These are phyloP conservation scores for Phalacrocorax carbo DNA, from an alignment of 2,113 vertebrate genomes.

Conservation along the genomic window DNA sequence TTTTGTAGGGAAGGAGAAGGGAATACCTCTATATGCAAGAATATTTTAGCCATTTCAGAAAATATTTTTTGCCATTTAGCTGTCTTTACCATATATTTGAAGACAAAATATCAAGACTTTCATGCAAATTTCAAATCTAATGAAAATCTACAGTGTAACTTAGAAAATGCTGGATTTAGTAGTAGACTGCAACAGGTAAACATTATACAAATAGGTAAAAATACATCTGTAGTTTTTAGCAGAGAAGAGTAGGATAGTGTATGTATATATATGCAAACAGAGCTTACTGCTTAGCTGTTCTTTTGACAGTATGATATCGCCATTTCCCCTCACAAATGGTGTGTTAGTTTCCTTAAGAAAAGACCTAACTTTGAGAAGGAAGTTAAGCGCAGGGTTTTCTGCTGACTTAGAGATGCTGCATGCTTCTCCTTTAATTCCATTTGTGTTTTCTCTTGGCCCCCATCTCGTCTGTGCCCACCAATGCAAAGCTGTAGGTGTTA, in stretches of 20 bases:
- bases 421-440: not conserved
- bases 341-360: not conserved
- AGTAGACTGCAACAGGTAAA: not conserved
- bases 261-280: not conserved
- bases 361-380: not conserved
- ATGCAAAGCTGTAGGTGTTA: not conserved
- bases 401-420: not conserved
- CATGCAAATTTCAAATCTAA: not conserved
- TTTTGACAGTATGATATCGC: not conserved
- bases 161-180: not conserved
- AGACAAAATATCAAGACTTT: not conserved
- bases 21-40: not conserved
- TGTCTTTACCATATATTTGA: not conserved
- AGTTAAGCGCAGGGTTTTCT: not conserved
- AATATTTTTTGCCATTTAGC: not conserved
- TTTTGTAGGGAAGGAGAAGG: not conserved
- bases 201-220: not conserved
- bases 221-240: not conserved
- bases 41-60: not conserved
- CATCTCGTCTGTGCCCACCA: not conserved
- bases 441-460: not conserved
- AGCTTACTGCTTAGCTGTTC: not conserved
- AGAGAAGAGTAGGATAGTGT: not conserved
- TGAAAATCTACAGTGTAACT: not conserved
- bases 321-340: not conserved